Evolutionary conservation across 2,888 invertebrate genomes (phyloP), one percentile per base, ranked within the genome.

Genomic region (Drosophila seclusa): DNA sequence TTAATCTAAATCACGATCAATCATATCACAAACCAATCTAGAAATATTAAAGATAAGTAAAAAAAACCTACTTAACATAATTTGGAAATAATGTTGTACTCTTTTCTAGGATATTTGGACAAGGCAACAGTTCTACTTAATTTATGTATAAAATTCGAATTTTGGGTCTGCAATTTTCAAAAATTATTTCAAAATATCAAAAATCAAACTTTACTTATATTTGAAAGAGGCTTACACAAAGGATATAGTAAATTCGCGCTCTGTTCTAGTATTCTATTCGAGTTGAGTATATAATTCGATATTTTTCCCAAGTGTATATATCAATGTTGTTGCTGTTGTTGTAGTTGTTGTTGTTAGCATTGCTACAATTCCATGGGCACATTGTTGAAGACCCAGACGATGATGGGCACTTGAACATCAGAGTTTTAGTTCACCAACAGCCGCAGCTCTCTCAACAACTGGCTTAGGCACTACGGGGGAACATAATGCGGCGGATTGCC

Each of bases 381-480:
- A 79, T 77, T 75, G 59, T 69, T 76, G 77, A 73, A 61, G 70
- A 53, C 68, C 70, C 66, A 78, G 77, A 77, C 71, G 83, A 78
- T 80, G 83, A 85, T 83, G 86, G 76, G 78, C 85, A 87, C 83
- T 84, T 87, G 82, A 84, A 68, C 65, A 52, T 68, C 69, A 59
- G 52, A 59, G 62, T 65, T 71, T 45, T 40, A 42, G 29, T 42
- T 42, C 71, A 66, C 61, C 53, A 76, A 55, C 75, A 67, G 32
- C 65, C 50, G 40, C 68, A 75, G 59, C 16, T 60, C 61, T 52
- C 27, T 55, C 81, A 76, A 73, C 80, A 69, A 83, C 80, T 77
- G 81, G 80, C 78, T 79, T 80, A 83, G 80, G 63, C 86, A 78
- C 77, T 71, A 82, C 18, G 70, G 71, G 83, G 77, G 67, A 66